A percentile compares a stretch with the other conserved stretches of the same genome.
Evolutionary conservation across 2,113 vertebrate species (phyloP).

Genomic region (Smithornis capensis): DNA sequence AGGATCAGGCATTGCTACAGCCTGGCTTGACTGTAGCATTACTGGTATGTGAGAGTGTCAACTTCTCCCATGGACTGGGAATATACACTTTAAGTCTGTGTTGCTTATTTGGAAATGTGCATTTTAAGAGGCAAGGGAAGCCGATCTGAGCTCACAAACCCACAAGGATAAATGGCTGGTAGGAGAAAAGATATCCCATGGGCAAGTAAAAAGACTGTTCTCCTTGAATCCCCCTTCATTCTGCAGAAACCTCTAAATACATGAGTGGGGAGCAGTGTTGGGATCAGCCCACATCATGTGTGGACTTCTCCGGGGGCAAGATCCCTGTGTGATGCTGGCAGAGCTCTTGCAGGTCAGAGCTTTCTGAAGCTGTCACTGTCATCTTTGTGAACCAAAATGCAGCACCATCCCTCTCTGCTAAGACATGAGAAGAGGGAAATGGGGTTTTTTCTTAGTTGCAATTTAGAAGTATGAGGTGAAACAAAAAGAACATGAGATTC

Average conservation of each 20-base stretch:
- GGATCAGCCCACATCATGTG: neutral
- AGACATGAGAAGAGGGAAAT: neutral
- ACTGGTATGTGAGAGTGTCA: neutral
- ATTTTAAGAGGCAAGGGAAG: neutral
- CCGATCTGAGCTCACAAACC: neutral
- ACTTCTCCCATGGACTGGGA: neutral
- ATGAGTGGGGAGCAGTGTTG: fast-evolving
- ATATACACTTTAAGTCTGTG: neutral
- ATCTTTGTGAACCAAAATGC: neutral
- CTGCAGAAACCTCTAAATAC: neutral
- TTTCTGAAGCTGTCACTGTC: neutral
- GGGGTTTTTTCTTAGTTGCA: neutral
- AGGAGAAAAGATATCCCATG: neutral
- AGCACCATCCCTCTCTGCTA: neutral
- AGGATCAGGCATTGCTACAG: neutral
- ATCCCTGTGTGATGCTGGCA: neutral
- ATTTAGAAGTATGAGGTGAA: neutral
- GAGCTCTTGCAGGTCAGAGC: neutral
- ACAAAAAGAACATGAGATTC: neutral
- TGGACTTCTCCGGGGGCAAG: neutral
- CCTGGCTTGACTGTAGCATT: neutral
- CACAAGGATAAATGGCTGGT: neutral
- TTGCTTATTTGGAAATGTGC: neutral
- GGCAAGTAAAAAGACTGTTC: neutral
- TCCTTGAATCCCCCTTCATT: neutral